Evolutionary conservation across 2,113 vertebrate species (phyloP), one percentile per base, ranked within the genome.

Genomic region (Pardalotus punctatus): DNA sequence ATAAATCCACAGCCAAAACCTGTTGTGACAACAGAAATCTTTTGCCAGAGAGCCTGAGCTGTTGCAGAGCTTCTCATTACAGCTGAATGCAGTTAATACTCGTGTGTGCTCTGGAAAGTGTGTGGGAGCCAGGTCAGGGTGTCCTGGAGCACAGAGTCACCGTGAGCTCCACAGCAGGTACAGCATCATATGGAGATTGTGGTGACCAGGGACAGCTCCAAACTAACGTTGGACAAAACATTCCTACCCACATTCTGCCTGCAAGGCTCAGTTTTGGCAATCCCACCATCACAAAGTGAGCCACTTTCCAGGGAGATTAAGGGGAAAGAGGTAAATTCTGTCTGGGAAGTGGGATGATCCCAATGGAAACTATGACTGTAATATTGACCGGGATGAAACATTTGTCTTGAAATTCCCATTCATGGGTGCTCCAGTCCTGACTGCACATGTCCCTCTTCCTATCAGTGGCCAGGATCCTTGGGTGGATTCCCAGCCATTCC

Each of bases 111-210:
- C 58, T 82, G 90, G 40, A 29, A 54, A 29, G 5, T 8, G 10
- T 47, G 58, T 66, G 54, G 67, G 78, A 70, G 42, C 66, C 47
- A 88, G 81, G 66, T 82, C 70, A 61, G 65, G 5, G 36, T 57
- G 87, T 65, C 66, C 50, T 54, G 66, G 57, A 66, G 61, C 51
- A 53, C 36, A 29, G 10, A 69, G 42, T 66, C 43, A 31, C 35
- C 4, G 3, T 24, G 47, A 67, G n/a, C 50, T 72, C 45, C 62
- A 56, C 54, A 43, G 61, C 60, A 89, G 91, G 88, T n/a, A 60
- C 60, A 81, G 36, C 71, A 38, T 20, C 0, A 0, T n/a, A 12
- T 0, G 22, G 83, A 78, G 45, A 25, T 14, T 2, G 0, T 0
- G 0, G 56, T 54, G 58, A n/a, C 12, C 14, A 27, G 50, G 17